These are phyloP conservation scores for Sylvicola cinctus DNA, from an alignment of 2,888 invertebrate species.

Conservation along the genomic window DNA sequence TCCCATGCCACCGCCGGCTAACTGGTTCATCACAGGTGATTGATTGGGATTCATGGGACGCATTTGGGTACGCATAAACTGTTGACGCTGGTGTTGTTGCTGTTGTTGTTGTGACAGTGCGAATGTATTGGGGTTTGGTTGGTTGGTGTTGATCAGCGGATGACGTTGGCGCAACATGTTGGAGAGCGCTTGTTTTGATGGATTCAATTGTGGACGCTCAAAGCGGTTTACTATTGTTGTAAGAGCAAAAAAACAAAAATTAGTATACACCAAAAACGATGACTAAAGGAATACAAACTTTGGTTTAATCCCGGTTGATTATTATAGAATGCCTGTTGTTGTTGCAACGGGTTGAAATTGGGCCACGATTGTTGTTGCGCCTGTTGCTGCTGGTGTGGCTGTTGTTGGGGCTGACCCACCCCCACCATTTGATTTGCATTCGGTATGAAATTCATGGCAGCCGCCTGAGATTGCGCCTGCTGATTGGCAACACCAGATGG, in stretches of 20 bases:
- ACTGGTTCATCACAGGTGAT: slow-evolving; percentile 5
- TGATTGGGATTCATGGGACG: slow-evolving; percentile 7
- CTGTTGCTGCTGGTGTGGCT: slow-evolving; percentile 24
- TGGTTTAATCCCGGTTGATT: slow-evolving; percentile 19
- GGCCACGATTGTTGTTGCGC: slow-evolving; percentile 10
- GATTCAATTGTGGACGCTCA: slow-evolving; percentile 36
- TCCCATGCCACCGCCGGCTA: neutral
- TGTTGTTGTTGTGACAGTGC: slow-evolving; percentile 18
- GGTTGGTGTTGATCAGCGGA: slow-evolving; percentile 23
- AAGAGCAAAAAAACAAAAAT: neutral
- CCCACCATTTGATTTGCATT: slow-evolving; percentile 13
- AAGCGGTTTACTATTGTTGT: slow-evolving; percentile 21
- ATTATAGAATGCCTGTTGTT: slow-evolving; percentile 10
- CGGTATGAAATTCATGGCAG: slow-evolving; percentile 21
- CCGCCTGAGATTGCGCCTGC: slow-evolving; percentile 18
- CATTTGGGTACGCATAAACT: slow-evolving; percentile 16
- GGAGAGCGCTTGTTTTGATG: slow-evolving; percentile 64
- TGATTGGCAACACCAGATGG: slow-evolving; percentile 1
- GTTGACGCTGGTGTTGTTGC: slow-evolving; percentile 22
- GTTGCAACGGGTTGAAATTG: slow-evolving; percentile 19
- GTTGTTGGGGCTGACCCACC: slow-evolving; percentile 15
- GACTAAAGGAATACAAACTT: slow-evolving; percentile 1
- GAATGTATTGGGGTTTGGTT: slow-evolving; percentile 12
- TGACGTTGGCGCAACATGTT: slow-evolving; percentile 65
- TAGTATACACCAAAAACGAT: neutral